Conservation (phyloP, 1,140 invertebrate genomes). For the Melitaea cinxia region DNA sequence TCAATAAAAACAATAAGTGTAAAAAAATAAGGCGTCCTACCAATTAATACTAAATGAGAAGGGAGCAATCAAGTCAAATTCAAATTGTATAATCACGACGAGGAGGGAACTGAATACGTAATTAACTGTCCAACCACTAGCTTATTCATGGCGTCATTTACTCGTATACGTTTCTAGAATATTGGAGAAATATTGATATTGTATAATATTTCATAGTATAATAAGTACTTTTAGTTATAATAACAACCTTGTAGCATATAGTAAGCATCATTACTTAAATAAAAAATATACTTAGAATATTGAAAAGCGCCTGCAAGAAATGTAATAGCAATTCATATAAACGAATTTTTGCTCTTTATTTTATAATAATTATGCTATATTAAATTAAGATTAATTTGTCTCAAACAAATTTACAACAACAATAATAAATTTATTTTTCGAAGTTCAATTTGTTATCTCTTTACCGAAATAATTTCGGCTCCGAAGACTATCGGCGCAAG, state of each 20-base stretch:
- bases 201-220: not conserved
- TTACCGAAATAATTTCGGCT: constrained; percentile 1
- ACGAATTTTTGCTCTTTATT: not conserved
- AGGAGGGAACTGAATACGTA: constrained; percentile 8
- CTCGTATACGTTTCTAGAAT: constrained; percentile 11
- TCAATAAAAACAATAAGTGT: too few species aligned
- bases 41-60: constrained; percentile 13
- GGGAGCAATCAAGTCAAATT: constrained; percentile 19
- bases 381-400: too few species aligned
- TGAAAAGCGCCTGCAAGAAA: not conserved
- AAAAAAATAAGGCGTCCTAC: not conserved
- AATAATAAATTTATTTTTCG: too few species aligned
- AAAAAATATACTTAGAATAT: not conserved
- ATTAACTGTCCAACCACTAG: constrained; percentile 8
- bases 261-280: not conserved
- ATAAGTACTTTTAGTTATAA: not conserved
- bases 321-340: not conserved
- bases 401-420: too few species aligned
- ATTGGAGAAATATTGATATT: constrained; percentile 12
- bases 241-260: not conserved
- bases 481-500: constrained; percentile 2
- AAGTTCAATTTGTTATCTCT: too few species aligned
- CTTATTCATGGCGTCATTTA: constrained; percentile 14
- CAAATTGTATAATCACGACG: constrained; percentile 9
- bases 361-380: too few species aligned